phyloP scores from a whole-genome alignment of 92 coral and sea anemone species.

The Palythoa grandis region DNA sequence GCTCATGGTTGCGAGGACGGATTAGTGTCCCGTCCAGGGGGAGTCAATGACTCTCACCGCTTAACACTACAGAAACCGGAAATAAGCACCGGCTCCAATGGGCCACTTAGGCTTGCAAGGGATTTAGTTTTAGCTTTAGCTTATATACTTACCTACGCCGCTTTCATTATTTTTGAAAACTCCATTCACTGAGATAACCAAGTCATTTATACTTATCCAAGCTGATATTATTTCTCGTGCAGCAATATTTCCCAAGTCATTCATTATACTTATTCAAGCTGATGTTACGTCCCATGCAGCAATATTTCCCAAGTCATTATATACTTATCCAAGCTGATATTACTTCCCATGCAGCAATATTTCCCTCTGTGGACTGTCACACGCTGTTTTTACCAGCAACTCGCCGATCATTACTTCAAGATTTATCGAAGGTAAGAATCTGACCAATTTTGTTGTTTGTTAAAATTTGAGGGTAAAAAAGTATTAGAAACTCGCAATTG shows the following conservation, averaged over 20 bases:
- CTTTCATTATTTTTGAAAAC: too few relatives aligned
- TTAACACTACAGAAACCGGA: too few relatives aligned
- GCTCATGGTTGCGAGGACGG: too few relatives aligned
- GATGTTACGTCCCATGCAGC: constrained; percentile 31
- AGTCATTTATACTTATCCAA: too few relatives aligned
- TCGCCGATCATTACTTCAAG: constrained; percentile 56
- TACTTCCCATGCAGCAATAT: constrained; percentile 49
- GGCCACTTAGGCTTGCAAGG: too few relatives aligned
- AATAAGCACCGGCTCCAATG: too few relatives aligned
- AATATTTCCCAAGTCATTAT: constrained; percentile 50
- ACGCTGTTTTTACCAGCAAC: constrained; percentile 70
- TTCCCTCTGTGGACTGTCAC: constrained; percentile 70
- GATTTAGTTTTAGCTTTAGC: too few relatives aligned
- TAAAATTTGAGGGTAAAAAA: background rate
- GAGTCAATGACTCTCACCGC: too few relatives aligned
- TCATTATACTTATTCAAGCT: background rate
- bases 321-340: background rate
- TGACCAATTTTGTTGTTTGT: background rate
- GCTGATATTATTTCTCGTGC: background rate
- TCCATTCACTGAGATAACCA: too few relatives aligned
- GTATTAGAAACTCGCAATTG: too few relatives aligned
- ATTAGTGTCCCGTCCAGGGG: too few relatives aligned
- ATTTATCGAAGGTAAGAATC: constrained; percentile 57
- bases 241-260: constrained; percentile 64
- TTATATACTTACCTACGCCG: too few relatives aligned